Base-by-base conservation (phyloP, 1,140 invertebrate species). In the Bombus cullumanus region DNA sequence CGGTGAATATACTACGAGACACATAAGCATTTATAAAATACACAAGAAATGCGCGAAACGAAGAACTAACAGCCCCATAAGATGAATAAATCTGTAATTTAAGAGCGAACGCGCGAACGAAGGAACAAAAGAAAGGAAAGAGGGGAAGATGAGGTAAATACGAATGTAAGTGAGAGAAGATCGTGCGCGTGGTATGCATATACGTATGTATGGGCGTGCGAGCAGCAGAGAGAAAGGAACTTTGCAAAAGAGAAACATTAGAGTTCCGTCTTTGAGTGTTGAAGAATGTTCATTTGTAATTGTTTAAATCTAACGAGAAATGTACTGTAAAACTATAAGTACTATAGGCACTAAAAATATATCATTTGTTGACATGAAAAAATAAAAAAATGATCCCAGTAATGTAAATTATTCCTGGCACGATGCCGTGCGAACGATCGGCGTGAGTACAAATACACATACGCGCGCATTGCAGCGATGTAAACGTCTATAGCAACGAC, bases 301-400 rank as follows among this genome's bases (percentile, higher is more conserved):
- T 93, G 92, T 93, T 93, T 92, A 93, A 93, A 92, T 92, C 88
- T 93, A 93, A 92, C 91, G 91, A 93, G 88, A 93, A 92, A 92
- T 93, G 90, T 93, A 93, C 88, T 93, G 92, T 93, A 93, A 93
- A 92, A 92, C 90, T 86, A 92, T 92, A 92, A 92, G 87, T 91
- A 93, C 92, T 92, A 93, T 93, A 93, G 92, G 92, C 90, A 93
- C 92, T 93, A 93, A 93, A 92, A 93, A 93, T 93, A 93, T 93
- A 93, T 93, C 91, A 93, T 93, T 93, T 93, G 92, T 93, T 93
- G 92, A 93, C 92, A 93, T 93, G 92, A 93, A 93, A 91, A 90
- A 90, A 90, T 83, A 85, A 87, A 89, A 71, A 86, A 86, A 76
- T 31, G 31, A 68, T 78, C 88, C 80, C 68, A 83, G 39, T 89